A percentile compares a stretch with the other conserved stretches of the same genome.
Evolutionary conservation across 2,113 vertebrate species (phyloP).

Genomic region (Carassius auratus): DNA sequence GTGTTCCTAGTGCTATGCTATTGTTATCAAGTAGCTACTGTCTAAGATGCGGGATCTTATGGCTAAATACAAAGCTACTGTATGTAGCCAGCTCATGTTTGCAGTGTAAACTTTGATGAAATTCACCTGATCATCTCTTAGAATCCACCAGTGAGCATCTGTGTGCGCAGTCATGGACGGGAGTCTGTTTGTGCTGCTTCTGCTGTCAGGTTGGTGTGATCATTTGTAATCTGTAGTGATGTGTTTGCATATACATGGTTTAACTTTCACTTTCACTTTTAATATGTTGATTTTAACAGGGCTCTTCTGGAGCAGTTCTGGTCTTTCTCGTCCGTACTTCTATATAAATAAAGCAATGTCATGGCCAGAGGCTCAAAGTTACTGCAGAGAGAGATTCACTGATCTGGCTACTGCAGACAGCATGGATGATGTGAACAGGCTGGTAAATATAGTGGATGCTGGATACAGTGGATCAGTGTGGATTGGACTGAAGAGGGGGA

Average conservation of each 20-base stretch:
- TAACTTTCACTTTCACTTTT: no score
- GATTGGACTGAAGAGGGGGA: conserved; percentile 39
- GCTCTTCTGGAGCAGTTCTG: neutral
- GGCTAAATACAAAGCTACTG: no score
- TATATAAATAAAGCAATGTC: conserved; percentile 12
- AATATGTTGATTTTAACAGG: conserved; percentile 1
- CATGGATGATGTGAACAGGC: no score
- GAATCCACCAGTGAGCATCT: no score
- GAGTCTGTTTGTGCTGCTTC: neutral
- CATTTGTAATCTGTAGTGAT: neutral
- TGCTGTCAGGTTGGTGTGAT: neutral
- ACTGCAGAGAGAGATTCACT: conserved; percentile 24
- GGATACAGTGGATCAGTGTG: conserved; percentile 38
- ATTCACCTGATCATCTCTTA: neutral
- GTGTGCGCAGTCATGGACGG: no score
- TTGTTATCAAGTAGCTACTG: no score
- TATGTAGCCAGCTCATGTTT: no score
- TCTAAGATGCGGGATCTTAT: no score
- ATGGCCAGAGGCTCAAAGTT: conserved; percentile 41
- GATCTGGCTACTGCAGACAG: no score
- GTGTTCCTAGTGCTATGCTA: no score
- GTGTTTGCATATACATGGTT: no score
- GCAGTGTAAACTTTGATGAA: no score
- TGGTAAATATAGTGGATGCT: neutral
- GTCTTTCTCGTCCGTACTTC: neutral